Percentiles rank a stretch among this genome's conserved stretches.
Evolutionary conservation across 2,888 invertebrate species (phyloP).

Genomic region (Catocala nupta): DNA sequence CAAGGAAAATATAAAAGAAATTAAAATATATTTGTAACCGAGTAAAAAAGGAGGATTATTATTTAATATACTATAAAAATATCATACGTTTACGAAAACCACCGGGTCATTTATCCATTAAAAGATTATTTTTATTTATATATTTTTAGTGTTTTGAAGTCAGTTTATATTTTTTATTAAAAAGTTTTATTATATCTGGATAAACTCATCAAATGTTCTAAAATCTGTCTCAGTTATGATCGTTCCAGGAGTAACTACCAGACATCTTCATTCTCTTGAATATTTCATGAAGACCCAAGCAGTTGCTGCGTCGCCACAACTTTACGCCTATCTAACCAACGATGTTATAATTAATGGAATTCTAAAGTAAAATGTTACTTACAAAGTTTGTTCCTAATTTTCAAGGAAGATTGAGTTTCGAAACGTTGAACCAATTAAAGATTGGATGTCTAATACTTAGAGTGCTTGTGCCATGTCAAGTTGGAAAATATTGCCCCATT

Average conservation of each 20-base stretch:
- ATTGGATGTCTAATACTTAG: not conserved
- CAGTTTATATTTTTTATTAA: no score
- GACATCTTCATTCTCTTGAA: constrained; percentile 51
- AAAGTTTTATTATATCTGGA: no score
- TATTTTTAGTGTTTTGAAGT: no score
- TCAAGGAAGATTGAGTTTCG: constrained; percentile 18
- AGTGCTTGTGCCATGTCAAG: not conserved
- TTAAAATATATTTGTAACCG: no score
- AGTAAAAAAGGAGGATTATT: no score
- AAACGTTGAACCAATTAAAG: constrained; percentile 1
- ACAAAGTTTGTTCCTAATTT: constrained; percentile 33
- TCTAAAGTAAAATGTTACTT: constrained; percentile 31
- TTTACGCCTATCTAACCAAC: constrained; percentile 24
- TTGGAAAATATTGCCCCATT: no score
- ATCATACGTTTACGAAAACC: no score
- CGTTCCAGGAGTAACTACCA: constrained; percentile 19
- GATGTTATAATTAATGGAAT: constrained; percentile 44
- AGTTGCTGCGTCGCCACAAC: constrained; percentile 25
- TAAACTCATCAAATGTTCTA: not conserved
- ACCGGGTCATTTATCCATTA: no score
- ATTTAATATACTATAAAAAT: no score
- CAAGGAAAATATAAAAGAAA: no score
- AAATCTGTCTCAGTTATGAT: not conserved
- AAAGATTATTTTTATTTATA: no score
- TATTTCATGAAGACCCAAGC: constrained; percentile 55